A percentile compares a stretch with the other conserved stretches of the same genome.
These are phyloP conservation scores for Drosophila paulistorum DNA, from an alignment of 1,140 invertebrate genomes.

Conservation along the genomic window DNA sequence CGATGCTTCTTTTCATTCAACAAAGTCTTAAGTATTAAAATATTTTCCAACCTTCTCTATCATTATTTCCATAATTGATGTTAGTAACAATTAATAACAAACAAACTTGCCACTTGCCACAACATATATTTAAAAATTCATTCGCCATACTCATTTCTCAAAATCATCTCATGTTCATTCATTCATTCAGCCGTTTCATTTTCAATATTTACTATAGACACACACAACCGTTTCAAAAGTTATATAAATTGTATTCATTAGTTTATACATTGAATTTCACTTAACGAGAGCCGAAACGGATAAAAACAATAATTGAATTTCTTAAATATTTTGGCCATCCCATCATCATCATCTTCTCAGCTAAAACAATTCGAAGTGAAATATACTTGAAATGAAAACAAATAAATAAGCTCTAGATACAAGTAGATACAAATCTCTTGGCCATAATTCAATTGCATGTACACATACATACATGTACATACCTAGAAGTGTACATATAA, in stretches of 20 bases:
- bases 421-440: slow-evolving; percentile 7
- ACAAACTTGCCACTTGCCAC: background rate
- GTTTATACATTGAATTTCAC: slow-evolving; percentile 10
- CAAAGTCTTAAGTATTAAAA: too few relatives aligned
- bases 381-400: slow-evolving; percentile 30
- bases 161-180: background rate
- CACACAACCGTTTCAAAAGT: background rate
- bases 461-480: slow-evolving; percentile 38
- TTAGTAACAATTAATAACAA: background rate
- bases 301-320: slow-evolving; percentile 46
- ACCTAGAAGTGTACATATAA: too few relatives aligned
- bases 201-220: background rate
- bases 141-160: slow-evolving; percentile 9
- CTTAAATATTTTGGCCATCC: slow-evolving; percentile 60
- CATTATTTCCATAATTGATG: too few relatives aligned
- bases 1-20: too few relatives aligned
- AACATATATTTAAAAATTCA: background rate
- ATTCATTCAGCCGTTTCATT: background rate
- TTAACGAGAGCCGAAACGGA: slow-evolving; percentile 3
- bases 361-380: slow-evolving; percentile 32
- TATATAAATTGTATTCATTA: slow-evolving; percentile 8
- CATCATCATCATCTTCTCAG: slow-evolving; percentile 40
- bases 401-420: slow-evolving; percentile 19
- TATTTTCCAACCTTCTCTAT: too few relatives aligned
- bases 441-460: slow-evolving; percentile 39